Evolutionary conservation across 2,888 invertebrate genomes (phyloP), one percentile per base, ranked within the genome.

Genomic region (Amphiduros pacificus): DNA sequence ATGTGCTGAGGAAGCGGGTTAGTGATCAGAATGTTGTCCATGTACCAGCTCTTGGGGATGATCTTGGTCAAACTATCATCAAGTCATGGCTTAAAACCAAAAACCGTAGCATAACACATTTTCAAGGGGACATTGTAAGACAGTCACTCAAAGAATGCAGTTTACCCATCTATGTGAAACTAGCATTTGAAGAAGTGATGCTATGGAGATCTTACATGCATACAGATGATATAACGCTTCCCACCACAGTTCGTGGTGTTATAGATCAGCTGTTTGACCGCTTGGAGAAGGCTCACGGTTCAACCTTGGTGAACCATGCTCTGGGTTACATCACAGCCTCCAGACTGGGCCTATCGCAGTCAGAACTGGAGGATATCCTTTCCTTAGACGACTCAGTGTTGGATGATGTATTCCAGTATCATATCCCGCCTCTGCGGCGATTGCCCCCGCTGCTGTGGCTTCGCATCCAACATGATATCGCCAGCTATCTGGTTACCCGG

Each of bases 1-100:
- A 58, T 11, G 40, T 20, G 0, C 84, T 94, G 0, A 85, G 92
- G 17, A 87, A 92, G 63, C 93, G 95, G 90, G 91, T 95, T 55
- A 94, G 94, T 73, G 88, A 89, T 0, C 91, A 91, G 57, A 91
- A 91, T 77, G 95, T 95, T 74, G 87, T 96, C 14, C 92, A 40
- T n/a, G 54, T 65, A 6, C 53, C 36, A 14, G 17, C 26, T 2
- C 40, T 65, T 3, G 63, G 61, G 17, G 54, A 48, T 9, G 51
- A 52, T 1, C 31, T 56, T 36, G 32, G 60, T 29, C 14, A 27
- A 17, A 48, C 55, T 9, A 54, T 65, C 24, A n/a, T 65, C 1
- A 26, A 24, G 1, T 51, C 53, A 14, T 57, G 94, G 85, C 94
- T 96, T 0, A 90, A 88, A 2, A 91, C 92, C 3, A 60, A 64